These are phyloP conservation scores for Drosophila greeni DNA, from an alignment of 2,888 invertebrate species.

Conservation along the genomic window DNA sequence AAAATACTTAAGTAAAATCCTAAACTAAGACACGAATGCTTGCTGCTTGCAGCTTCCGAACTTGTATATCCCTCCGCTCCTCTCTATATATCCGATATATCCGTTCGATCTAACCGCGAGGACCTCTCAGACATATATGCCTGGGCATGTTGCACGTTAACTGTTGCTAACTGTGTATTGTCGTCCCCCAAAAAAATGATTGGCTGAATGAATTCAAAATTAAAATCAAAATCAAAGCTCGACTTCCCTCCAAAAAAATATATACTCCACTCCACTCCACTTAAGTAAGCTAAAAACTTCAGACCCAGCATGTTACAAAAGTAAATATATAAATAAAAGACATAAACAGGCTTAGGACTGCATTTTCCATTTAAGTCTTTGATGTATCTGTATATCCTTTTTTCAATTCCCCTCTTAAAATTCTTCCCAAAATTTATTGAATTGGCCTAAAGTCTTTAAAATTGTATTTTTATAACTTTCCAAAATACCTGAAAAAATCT, in stretches of 20 bases:
- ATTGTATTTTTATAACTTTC: neutral
- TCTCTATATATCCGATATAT: slow-evolving; percentile 12
- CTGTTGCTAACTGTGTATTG: slow-evolving; percentile 42
- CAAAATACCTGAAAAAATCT: neutral
- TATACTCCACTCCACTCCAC: slow-evolving; percentile 16
- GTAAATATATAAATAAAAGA: neutral
- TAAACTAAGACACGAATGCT: slow-evolving; percentile 33
- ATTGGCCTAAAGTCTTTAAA: neutral
- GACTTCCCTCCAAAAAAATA: neutral
- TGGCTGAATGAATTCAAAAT: slow-evolving; percentile 42
- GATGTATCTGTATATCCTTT: neutral
- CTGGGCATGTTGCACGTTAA: slow-evolving; percentile 54
- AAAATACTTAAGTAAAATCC: neutral
- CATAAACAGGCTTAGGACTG: slow-evolving; percentile 1
- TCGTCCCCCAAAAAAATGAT: slow-evolving; percentile 9
- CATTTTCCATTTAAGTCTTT: slow-evolving; percentile 9
- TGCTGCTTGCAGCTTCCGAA: slow-evolving; percentile 37
- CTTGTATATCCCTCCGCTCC: slow-evolving; percentile 12
- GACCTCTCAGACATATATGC: slow-evolving; percentile 16
- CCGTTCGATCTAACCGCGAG: slow-evolving; percentile 6
- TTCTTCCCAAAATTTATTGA: slow-evolving; percentile 1
- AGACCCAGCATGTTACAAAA: slow-evolving; percentile 25
- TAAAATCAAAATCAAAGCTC: slow-evolving; percentile 23
- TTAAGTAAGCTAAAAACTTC: slow-evolving; percentile 10
- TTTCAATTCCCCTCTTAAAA: too few species aligned